Percentiles rank a stretch among this genome's conserved stretches.
Evolutionary conservation across 2,113 vertebrate genomes (phyloP).

Genomic region (Ardeotis arabs): DNA sequence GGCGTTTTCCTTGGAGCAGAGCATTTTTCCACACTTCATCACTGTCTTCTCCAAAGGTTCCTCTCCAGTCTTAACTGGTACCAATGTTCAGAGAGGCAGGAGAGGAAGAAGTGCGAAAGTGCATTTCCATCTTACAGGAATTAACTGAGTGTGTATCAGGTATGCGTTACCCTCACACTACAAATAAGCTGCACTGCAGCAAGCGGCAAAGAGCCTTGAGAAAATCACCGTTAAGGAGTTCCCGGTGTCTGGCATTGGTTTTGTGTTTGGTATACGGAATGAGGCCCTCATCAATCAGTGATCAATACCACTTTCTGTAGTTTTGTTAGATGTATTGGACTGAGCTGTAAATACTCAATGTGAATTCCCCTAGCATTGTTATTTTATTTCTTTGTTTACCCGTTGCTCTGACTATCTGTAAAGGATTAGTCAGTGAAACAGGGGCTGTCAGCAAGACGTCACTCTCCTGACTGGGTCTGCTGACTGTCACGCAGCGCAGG

Average conservation of each 20-base stretch:
- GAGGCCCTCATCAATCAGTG: neutral
- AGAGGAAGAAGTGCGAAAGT: neutral
- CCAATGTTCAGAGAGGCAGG: neutral
- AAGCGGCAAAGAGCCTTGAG: neutral
- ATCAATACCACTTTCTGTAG: neutral
- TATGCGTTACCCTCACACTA: neutral
- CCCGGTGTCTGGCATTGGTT: neutral
- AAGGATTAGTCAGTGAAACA: neutral
- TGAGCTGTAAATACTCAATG: neutral
- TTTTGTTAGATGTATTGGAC: neutral
- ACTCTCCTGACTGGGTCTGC: neutral
- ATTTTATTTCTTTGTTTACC: neutral
- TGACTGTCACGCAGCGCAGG: neutral
- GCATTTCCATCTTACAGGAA: neutral
- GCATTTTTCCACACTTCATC: neutral
- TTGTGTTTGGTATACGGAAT: neutral
- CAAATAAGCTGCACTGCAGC: neutral
- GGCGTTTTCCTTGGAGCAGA: neutral
- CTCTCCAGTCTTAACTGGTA: neutral
- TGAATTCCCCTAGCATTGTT: neutral
- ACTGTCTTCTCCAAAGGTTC: neutral
- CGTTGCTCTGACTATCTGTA: neutral
- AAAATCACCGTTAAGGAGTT: neutral
- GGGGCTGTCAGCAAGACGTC: neutral
- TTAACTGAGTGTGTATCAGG: neutral